Conservation (phyloP, 2,888 invertebrate genomes). For the Pharmacophagus antenor region DNA sequence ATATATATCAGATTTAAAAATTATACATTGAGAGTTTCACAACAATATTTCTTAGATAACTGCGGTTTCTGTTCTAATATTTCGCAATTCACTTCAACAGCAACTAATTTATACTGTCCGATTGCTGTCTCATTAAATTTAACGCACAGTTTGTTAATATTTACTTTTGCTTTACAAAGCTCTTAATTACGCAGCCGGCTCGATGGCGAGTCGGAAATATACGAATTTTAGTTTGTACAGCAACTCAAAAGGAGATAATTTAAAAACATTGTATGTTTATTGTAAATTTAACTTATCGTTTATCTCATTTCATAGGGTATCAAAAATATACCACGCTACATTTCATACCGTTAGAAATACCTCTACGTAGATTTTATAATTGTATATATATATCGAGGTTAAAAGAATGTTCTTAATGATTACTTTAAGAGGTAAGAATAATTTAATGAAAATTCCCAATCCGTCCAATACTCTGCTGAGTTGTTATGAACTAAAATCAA, state of each 20-base stretch:
- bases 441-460: too few species aligned
- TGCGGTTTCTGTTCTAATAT: slow-evolving; percentile 34
- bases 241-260: slow-evolving; percentile 21
- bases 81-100: slow-evolving; percentile 46
- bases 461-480: too few species aligned
- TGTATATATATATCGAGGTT: too few species aligned
- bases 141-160: slow-evolving; percentile 46
- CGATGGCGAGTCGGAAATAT: slow-evolving; percentile 21
- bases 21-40: slow-evolving; percentile 10
- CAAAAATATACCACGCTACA: too few species aligned
- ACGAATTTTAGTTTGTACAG: slow-evolving; percentile 29
- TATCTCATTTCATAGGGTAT: too few species aligned
- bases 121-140: slow-evolving; percentile 46
- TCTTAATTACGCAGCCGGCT: slow-evolving; percentile 43
- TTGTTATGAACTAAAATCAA: too few species aligned
- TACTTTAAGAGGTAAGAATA: too few species aligned
- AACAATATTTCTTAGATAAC: slow-evolving; percentile 20
- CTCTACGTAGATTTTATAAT: too few species aligned
- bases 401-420: too few species aligned
- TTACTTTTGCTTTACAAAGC: slow-evolving; percentile 45
- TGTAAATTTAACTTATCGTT: background rate
- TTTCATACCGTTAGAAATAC: too few species aligned
- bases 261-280: slow-evolving; percentile 12
- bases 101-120: slow-evolving; percentile 46
- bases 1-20: background rate